These are phyloP conservation scores for Eueides isabella DNA, from an alignment of 1,140 invertebrate species.

Conservation along the genomic window DNA sequence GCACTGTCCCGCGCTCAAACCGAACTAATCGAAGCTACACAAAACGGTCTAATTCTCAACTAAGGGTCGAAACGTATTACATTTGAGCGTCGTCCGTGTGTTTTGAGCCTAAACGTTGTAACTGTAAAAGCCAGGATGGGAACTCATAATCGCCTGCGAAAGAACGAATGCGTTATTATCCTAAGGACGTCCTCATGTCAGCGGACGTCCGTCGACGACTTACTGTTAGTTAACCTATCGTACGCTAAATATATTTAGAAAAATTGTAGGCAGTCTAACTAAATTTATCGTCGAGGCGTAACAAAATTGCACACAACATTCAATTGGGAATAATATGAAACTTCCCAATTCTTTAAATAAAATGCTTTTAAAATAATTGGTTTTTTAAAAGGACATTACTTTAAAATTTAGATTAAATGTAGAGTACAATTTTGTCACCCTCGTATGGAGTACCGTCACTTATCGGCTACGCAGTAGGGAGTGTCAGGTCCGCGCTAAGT, in stretches of 20 bases:
- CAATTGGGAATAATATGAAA: not conserved
- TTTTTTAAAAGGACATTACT: not conserved
- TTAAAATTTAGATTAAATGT: not conserved
- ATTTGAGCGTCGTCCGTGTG: slow-evolving; percentile 10
- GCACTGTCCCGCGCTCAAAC: slow-evolving; percentile 32
- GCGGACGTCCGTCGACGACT: slow-evolving; percentile 36
- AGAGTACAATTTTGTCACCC: slow-evolving; percentile 37
- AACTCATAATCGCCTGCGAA: slow-evolving; percentile 23
- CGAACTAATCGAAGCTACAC: slow-evolving; percentile 40
- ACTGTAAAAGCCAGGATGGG: not conserved
- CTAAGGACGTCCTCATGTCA: slow-evolving; percentile 18
- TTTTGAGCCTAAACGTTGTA: slow-evolving; percentile 11
- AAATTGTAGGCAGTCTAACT: slow-evolving; percentile 62
- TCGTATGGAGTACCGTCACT: slow-evolving; percentile 36
- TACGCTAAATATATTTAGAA: slow-evolving; percentile 64
- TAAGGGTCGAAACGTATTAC: not conserved
- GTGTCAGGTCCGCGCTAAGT: slow-evolving; percentile 27
- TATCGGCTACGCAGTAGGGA: slow-evolving; percentile 34
- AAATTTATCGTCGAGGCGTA: slow-evolving; percentile 63
- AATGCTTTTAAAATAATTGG: not conserved
- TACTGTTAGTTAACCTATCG: slow-evolving; percentile 60
- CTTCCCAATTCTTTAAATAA: no score
- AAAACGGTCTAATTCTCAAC: slow-evolving; percentile 19
- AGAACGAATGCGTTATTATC: slow-evolving; percentile 14
- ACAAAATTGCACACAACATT: slow-evolving; percentile 46